A percentile compares a stretch with the other conserved stretches of the same genome.
Conservation (phyloP, 2,888 invertebrate genomes). For the Chrysolina americana region DNA sequence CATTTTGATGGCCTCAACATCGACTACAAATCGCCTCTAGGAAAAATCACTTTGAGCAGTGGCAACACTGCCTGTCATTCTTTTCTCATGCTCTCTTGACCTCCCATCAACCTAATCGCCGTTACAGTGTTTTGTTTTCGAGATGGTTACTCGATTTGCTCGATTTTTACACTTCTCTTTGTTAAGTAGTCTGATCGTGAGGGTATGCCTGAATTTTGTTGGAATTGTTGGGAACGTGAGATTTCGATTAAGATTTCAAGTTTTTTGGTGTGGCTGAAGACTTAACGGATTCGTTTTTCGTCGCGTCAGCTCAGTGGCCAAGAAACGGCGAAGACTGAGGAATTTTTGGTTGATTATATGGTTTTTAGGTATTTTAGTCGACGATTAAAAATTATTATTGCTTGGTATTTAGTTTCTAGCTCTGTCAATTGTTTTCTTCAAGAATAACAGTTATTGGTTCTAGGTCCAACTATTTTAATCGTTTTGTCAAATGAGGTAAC, state of each 20-base stretch:
- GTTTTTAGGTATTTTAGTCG: neutral
- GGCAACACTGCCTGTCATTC: constrained; percentile 27
- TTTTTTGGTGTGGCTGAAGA: neutral
- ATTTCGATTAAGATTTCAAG: neutral
- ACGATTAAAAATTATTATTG: neutral
- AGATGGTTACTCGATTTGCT: constrained; percentile 43
- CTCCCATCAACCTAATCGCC: constrained; percentile 49
- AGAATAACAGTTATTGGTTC: too few relatives aligned
- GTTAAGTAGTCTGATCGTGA: constrained; percentile 28
- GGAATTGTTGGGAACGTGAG: constrained; percentile 24
- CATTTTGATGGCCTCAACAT: too few relatives aligned
- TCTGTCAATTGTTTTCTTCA: too few relatives aligned
- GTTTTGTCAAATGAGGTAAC: too few relatives aligned
- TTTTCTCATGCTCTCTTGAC: constrained; percentile 52
- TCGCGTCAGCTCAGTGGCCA: neutral
- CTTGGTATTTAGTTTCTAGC: neutral
- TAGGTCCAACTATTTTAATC: too few relatives aligned
- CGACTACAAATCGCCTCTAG: neutral
- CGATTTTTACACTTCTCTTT: constrained; percentile 45
- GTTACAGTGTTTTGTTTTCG: constrained; percentile 49
- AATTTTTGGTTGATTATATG: constrained; percentile 1
- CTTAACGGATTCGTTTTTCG: neutral
- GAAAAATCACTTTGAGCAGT: neutral
- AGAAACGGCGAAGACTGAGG: neutral
- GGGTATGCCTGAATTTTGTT: constrained; percentile 4